Percentiles rank a stretch among this genome's conserved stretches.
Evolutionary conservation across 2,888 invertebrate species (phyloP).

Genomic region (Dysmachus trigonus): DNA sequence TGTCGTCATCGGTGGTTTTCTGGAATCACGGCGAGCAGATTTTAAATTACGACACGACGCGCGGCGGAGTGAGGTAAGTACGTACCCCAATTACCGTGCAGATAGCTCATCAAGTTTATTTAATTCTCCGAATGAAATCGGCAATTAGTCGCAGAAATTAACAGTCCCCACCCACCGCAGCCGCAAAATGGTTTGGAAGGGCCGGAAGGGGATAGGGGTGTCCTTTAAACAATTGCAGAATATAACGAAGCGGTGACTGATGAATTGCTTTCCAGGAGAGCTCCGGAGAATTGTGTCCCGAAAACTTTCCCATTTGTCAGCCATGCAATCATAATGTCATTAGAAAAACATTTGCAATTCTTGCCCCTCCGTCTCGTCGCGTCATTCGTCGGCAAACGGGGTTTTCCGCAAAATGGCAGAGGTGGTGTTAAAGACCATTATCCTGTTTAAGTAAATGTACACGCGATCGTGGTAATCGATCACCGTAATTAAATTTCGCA

Average conservation of each 20-base stretch:
- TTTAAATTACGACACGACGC: constrained; percentile 67
- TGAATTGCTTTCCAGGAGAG: not conserved
- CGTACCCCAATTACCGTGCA: not conserved
- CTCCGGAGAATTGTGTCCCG: not conserved
- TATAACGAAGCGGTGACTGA: not conserved
- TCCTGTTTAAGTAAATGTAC: not conserved
- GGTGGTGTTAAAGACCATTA: not conserved
- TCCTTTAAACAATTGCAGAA: not conserved
- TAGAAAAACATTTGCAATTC: not conserved
- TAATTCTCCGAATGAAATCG: not conserved
- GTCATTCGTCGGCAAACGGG: not conserved
- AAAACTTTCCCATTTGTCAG: not conserved
- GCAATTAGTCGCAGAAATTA: not conserved
- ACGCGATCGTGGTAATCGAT: not conserved
- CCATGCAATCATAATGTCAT: constrained; percentile 22
- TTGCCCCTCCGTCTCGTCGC: not conserved
- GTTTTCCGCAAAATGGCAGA: not conserved
- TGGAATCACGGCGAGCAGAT: constrained; percentile 67
- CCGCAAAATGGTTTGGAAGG: not conserved
- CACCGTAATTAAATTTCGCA: not conserved
- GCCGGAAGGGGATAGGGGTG: not conserved
- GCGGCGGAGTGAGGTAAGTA: constrained; percentile 66
- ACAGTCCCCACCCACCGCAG: not conserved
- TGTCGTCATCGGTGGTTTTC: constrained; percentile 66
- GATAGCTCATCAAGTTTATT: not conserved